Evolutionary conservation across 30 jellyfish, hydroid and myxozoan species (phyloP).

Genomic region (Turritopsis rubra): DNA sequence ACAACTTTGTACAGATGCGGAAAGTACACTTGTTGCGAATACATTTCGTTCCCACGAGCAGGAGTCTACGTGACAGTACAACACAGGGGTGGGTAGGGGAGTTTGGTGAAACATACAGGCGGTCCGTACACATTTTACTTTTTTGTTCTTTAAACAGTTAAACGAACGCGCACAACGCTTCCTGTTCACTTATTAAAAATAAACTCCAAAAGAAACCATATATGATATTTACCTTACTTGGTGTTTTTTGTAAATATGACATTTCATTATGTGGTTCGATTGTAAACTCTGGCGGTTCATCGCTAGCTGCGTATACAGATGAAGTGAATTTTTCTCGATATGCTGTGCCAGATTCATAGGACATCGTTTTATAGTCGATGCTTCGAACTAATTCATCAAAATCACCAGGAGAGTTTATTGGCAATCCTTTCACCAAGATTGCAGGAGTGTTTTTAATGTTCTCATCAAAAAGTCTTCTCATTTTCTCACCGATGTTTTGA

Average conservation of each 20-base stretch:
- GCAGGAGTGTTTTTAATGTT: slow-evolving; percentile 44
- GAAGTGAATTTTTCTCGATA: slow-evolving; percentile 42
- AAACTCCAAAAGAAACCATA: no score
- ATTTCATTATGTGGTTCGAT: slow-evolving; percentile 86
- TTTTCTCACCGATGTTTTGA: no score
- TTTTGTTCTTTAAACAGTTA: no score
- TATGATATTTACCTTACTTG: slow-evolving; percentile 63
- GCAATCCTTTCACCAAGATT: slow-evolving; percentile 53
- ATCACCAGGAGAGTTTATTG: slow-evolving; percentile 44
- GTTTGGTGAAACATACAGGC: no score
- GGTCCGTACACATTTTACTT: no score
- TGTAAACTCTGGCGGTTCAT: slow-evolving; percentile 75
- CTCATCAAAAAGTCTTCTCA: slow-evolving; percentile 29
- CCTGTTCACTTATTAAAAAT: no score
- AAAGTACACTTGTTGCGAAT: no score
- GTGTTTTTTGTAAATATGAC: slow-evolving; percentile 60
- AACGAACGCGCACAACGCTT: no score
- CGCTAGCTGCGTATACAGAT: slow-evolving; percentile 73
- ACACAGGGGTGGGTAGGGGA: no score
- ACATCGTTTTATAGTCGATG: slow-evolving; percentile 46
- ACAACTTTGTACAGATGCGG: no score
- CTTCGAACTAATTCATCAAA: slow-evolving; percentile 35
- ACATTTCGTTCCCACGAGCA: no score
- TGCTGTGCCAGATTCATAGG: slow-evolving; percentile 70
- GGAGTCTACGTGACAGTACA: no score